Base-by-base conservation (phyloP, 2,888 invertebrate genomes). In the Rotaria magnacalcarata region DNA sequence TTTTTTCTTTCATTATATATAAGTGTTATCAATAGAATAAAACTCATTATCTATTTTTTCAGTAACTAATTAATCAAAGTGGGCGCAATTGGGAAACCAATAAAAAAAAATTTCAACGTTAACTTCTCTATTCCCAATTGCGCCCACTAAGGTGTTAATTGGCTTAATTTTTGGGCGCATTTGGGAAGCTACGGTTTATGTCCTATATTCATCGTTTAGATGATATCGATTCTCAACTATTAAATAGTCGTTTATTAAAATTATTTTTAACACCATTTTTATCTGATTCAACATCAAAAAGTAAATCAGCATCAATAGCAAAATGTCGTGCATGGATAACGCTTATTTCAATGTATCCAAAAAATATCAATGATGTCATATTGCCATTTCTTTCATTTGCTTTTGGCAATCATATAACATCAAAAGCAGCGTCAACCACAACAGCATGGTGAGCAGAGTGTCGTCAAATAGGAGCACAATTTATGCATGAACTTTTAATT, bases 311-410 rank as follows among this genome's bases (percentile, higher is more conserved):
- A 80, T 80, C 80, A 47, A 47, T 47, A 47, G n/a, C 43, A n/a
- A 80, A 80, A 80, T 80, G 80, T 80, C 47, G n/a, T 19, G 43
- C 80, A 47, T 80, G 80, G 80, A n/a, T 47, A 24, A n/a, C 43
- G 14, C 24, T 80, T 3, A 80, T 80, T 3, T n/a, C 43, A 80
- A 19, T 67, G 3, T 80, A 80, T 80, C 47, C 80, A 24, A 80
- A 43, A n/a, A 80, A 47, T 43, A 24, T 80, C 11, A 8, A 43
- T n/a, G 80, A 80, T n/a, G n/a, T 80, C 47, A 80, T 80, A 24
- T n/a, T 47, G 34, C 80, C 80, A 80, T 80, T 80, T 80, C 80
- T 80, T 80, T 47, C 80, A 47, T 80, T 80, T 80, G 24, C 47
- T 11, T 80, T 47, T 47, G 80, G 80, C n/a, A 47, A 80, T 80